Conservation (phyloP, 2,113 vertebrate genomes). For the Oplegnathus fasciatus region DNA sequence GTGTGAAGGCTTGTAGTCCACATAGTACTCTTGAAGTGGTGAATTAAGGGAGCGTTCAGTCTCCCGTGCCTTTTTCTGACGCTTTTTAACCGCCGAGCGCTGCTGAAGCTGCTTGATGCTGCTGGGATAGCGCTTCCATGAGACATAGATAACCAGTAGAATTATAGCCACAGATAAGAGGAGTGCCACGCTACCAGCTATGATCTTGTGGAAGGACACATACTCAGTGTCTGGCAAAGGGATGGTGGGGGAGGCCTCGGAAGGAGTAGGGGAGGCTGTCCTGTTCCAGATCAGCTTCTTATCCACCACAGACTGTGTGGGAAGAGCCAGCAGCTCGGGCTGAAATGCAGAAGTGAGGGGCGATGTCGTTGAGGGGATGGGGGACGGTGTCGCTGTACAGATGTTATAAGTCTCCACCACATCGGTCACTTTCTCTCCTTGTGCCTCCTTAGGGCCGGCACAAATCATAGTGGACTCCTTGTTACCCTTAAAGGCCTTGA, state of each 20-base stretch:
- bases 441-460: slow-evolving; percentile 93
- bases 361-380: slow-evolving; percentile 85
- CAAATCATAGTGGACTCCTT: slow-evolving; percentile 96
- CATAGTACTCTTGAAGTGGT: slow-evolving; percentile 99
- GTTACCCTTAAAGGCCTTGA: slow-evolving; percentile 96
- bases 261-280: slow-evolving; percentile 80
- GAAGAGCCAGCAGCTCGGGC: slow-evolving; percentile 83
- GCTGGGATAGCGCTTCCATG: slow-evolving; percentile 96
- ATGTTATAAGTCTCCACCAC: slow-evolving; percentile 92
- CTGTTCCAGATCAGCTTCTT: slow-evolving; percentile 76
- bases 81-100: slow-evolving; percentile 91
- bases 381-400: slow-evolving; percentile 88
- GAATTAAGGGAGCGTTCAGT: slow-evolving; percentile 94
- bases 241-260: slow-evolving; percentile 83
- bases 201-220: slow-evolving; percentile 97
- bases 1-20: slow-evolving; percentile 99
- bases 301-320: slow-evolving; percentile 86
- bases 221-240: slow-evolving; percentile 92
- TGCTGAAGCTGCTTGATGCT: slow-evolving; percentile 97
- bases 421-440: slow-evolving; percentile 96
- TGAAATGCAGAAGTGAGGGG: slow-evolving; percentile 84
- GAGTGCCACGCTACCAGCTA: slow-evolving; percentile 95
- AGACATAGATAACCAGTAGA: slow-evolving; percentile 96
- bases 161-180: slow-evolving; percentile 96
- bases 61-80: slow-evolving; percentile 93